phyloP scores from a whole-genome alignment of 2,888 invertebrate species.

The Caenorhabditis doughertyi region DNA sequence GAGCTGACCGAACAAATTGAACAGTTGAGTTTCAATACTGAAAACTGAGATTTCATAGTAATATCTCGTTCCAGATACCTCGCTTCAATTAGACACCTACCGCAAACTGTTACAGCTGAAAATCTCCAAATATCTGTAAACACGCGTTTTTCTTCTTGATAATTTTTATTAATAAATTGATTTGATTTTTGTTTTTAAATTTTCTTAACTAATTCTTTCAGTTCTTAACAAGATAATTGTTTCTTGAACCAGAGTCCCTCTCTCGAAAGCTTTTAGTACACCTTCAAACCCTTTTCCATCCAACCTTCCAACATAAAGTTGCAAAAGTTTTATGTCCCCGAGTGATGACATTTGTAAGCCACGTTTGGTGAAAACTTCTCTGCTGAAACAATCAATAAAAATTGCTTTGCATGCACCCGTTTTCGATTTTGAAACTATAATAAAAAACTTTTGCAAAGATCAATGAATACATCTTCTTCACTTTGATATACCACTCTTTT shows the following conservation, averaged over 20 bases:
- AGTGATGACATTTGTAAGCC: neutral
- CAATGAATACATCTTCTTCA: no score
- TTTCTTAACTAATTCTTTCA: neutral
- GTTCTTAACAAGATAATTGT: constrained; percentile 5
- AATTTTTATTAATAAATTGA: neutral
- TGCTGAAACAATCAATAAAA: neutral
- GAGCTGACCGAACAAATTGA: no score
- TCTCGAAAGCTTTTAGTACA: constrained; percentile 3
- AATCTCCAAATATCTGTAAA: no score
- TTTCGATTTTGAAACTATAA: neutral
- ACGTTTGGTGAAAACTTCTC: neutral
- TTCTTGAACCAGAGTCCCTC: neutral
- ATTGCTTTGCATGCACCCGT: neutral
- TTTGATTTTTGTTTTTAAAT: constrained; percentile 21
- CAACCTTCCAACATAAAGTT: neutral
- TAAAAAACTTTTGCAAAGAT: neutral
- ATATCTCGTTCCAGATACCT: no score
- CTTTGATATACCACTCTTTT: no score
- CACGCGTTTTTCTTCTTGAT: neutral
- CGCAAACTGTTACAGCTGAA: no score
- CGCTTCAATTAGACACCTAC: no score
- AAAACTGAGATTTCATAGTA: no score
- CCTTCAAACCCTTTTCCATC: neutral
- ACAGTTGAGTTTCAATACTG: no score
- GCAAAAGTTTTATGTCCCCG: constrained; percentile 36